Conservation (phyloP, 2,888 invertebrate genomes). For the Pandemis corylana region DNA sequence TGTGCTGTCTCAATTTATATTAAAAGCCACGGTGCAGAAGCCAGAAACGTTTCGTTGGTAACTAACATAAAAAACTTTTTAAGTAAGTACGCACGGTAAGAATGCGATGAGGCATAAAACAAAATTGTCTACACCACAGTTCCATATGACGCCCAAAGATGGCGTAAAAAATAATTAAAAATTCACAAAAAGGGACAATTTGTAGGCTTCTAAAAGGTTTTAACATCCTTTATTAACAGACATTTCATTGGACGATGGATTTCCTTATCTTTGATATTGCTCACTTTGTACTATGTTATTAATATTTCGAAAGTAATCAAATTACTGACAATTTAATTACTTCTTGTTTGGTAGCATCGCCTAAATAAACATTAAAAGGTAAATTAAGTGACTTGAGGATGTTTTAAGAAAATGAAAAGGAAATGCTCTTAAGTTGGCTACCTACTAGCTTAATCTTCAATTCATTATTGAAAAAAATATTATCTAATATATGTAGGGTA, state of each 20-base stretch:
- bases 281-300: slow-evolving; percentile 15
- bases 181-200: not conserved
- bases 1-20: not conserved
- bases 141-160: not conserved
- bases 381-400: not conserved
- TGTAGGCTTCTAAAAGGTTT: not conserved
- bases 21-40: too few relatives aligned
- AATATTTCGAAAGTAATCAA: slow-evolving; percentile 28
- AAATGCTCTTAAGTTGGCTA: not conserved
- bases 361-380: slow-evolving; percentile 2
- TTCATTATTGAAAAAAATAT: not conserved
- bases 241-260: slow-evolving; percentile 6
- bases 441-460: not conserved
- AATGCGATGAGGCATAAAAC: not conserved
- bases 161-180: not conserved
- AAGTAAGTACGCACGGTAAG: not conserved
- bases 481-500: too few relatives aligned
- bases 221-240: slow-evolving; percentile 2
- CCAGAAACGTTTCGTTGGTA: too few relatives aligned
- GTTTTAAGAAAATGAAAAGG: not conserved
- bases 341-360: slow-evolving; percentile 1
- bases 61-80: too few relatives aligned
- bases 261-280: slow-evolving; percentile 20
- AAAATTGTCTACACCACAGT: not conserved
- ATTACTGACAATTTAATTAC: slow-evolving; percentile 26